Evolutionary conservation across 2,797 vertebrate species (phyloP).

Genomic region (Petrocephalus schoutedeni): DNA sequence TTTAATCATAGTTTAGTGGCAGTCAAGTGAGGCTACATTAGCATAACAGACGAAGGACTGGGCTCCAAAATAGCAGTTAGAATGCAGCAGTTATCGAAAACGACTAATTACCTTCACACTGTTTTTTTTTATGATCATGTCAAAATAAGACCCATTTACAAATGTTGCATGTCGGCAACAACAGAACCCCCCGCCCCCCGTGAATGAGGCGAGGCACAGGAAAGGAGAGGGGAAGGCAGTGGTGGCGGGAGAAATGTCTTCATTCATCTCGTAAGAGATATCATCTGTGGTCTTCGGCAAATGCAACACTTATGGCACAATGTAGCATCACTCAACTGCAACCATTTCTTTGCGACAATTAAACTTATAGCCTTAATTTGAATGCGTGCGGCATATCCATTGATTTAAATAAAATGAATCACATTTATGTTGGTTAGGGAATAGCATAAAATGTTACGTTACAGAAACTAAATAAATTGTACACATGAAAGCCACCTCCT

Average conservation of each 20-base stretch:
- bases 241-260: neutral
- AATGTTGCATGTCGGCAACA: neutral
- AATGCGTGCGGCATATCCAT: neutral
- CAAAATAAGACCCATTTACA: neutral
- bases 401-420: neutral
- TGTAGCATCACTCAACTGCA: neutral
- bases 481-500: neutral
- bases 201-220: neutral
- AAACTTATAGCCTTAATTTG: neutral
- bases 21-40: conserved; percentile 40
- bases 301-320: neutral
- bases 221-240: neutral
- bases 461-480: neutral
- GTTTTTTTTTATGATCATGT: neutral
- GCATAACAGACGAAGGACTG: conserved; percentile 38
- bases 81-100: conserved; percentile 46
- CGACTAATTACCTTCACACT: conserved; percentile 52
- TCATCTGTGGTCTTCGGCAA: neutral
- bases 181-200: too few relatives aligned
- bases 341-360: neutral
- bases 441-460: neutral
- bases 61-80: conserved; percentile 40
- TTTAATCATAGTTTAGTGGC: conserved; percentile 50
- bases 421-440: neutral
- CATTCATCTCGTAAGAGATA: neutral